Conservation (phyloP, 2,113 vertebrate genomes). For the Picathartes gymnocephalus region DNA sequence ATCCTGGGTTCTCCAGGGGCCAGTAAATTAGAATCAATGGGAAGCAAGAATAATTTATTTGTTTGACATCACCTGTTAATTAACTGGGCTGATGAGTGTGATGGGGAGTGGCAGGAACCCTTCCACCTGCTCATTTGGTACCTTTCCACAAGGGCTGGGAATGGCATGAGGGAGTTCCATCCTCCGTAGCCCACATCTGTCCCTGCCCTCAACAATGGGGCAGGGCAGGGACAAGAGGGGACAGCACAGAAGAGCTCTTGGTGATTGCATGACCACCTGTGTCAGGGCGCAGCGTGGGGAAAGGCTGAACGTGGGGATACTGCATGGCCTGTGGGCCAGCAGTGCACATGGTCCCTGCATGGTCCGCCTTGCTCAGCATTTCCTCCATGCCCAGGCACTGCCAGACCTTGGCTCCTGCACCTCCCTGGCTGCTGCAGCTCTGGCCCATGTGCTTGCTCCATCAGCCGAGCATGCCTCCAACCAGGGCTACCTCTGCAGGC, state of each 20-base stretch:
- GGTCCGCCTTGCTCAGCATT: not conserved
- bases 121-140: not conserved
- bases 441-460: fast-evolving
- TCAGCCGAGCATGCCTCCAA: fast-evolving
- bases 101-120: not conserved
- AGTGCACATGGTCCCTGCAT: fast-evolving
- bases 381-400: not conserved
- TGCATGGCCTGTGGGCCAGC: not conserved
- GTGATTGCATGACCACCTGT: fast-evolving
- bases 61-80: slow-evolving; percentile 52
- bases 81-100: slow-evolving; percentile 38
- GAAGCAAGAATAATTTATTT: slow-evolving; percentile 63
- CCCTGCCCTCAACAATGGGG: not conserved
- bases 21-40: slow-evolving; percentile 60
- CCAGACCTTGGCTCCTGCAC: not conserved
- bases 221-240: not conserved
- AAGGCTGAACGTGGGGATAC: fast-evolving
- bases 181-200: fast-evolving
- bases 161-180: fast-evolving
- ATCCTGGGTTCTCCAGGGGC: slow-evolving; percentile 1
- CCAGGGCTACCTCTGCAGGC: not conserved
- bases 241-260: fast-evolving
- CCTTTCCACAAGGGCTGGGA: not conserved
- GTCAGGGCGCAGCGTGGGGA: not conserved
- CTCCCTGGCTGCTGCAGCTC: not conserved